Conservation (phyloP, 2,113 vertebrate genomes). For the Ia io region DNA sequence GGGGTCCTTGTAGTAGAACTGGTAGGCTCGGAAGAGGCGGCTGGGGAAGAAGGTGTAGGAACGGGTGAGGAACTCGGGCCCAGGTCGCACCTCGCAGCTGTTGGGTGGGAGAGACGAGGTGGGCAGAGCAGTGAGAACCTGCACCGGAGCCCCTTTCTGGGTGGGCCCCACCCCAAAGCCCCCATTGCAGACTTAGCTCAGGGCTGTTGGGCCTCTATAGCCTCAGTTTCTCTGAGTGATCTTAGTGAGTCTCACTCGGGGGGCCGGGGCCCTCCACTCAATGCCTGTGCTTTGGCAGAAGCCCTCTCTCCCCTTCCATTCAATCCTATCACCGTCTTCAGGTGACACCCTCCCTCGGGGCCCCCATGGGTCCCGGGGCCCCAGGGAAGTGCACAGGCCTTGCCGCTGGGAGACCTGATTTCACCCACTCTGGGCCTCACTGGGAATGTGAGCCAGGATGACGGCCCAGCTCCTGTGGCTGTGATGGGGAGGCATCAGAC, state of each 20-base stretch:
- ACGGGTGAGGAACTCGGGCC: slow-evolving; percentile 92
- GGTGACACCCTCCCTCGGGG: accelerated
- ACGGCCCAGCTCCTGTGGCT: neutral
- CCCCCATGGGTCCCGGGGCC: neutral
- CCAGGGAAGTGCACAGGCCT: neutral
- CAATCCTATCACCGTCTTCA: neutral
- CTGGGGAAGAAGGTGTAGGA: slow-evolving; percentile 91
- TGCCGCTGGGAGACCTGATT: neutral
- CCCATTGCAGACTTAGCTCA: neutral
- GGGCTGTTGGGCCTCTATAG: neutral
- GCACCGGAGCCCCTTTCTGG: accelerated
- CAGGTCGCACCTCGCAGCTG: slow-evolving; percentile 92
- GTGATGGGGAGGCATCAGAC: accelerated
- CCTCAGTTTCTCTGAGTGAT: neutral
- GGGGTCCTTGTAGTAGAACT: slow-evolving; percentile 92
- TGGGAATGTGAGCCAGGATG: accelerated
- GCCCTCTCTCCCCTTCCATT: neutral
- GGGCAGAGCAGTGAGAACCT: neutral
- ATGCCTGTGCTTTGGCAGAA: neutral
- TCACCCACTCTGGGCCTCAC: neutral
- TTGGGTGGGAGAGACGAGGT: neutral
- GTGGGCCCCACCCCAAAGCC: neutral
- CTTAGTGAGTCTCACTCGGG: neutral
- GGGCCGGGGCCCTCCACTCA: neutral
- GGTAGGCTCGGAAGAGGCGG: slow-evolving; percentile 89